Conservation (phyloP, 2,888 invertebrate species). For the Tineola bisselliella region DNA sequence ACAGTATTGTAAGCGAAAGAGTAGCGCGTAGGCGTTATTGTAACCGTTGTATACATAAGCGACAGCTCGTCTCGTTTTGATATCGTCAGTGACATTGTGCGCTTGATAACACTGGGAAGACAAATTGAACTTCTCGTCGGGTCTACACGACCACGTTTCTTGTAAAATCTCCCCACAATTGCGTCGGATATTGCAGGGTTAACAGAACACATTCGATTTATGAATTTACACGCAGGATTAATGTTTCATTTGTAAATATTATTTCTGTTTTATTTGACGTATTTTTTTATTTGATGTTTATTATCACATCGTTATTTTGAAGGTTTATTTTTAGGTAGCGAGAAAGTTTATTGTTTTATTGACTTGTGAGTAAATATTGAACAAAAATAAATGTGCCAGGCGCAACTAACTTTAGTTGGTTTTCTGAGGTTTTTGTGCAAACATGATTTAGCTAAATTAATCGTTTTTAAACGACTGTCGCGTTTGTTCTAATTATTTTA, state of each 20-base stretch:
- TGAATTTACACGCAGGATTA: not conserved
- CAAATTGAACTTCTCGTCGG: slow-evolving; percentile 1
- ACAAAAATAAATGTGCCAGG: no score
- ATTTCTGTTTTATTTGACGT: not conserved
- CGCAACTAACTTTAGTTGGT: no score
- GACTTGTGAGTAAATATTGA: no score
- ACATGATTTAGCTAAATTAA: no score
- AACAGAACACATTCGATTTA: not conserved
- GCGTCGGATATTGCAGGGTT: not conserved
- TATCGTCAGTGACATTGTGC: slow-evolving; percentile 3
- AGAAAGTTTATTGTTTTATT: no score
- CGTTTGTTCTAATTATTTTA: no score
- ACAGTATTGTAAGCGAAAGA: not conserved
- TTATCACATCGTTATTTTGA: not conserved
- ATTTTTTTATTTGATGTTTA: not conserved
- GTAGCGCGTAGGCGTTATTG: not conserved
- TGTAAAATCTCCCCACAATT: not conserved
- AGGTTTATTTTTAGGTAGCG: not conserved
- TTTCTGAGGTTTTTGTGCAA: no score
- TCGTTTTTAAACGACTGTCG: no score
- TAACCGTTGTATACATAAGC: not conserved
- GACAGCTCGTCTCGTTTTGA: slow-evolving; percentile 1
- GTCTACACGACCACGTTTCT: not conserved
- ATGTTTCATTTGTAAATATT: not conserved
- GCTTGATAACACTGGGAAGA: slow-evolving; percentile 2